Evolutionary conservation across 2,888 invertebrate species (phyloP).

Genomic region (Oegoconia quadripuncta): DNA sequence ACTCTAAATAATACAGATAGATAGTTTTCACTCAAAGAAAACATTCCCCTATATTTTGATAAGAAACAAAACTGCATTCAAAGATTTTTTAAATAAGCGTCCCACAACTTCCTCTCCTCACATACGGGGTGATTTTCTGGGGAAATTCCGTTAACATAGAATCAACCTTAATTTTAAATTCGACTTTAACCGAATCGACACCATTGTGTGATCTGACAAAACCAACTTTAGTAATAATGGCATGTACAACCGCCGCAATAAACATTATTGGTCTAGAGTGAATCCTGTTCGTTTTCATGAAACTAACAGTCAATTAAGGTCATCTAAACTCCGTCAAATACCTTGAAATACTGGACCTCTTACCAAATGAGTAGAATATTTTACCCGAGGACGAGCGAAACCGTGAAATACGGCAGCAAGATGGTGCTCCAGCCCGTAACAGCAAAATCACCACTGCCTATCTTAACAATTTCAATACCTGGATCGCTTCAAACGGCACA

Average conservation of each 20-base stretch:
- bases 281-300: conserved; percentile 13
- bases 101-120: too few species aligned
- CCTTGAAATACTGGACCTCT: conserved; percentile 11
- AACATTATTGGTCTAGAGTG: not conserved
- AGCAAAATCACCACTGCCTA: conserved; percentile 8
- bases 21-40: too few species aligned
- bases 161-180: too few species aligned
- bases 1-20: too few species aligned
- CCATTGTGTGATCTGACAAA: too few species aligned
- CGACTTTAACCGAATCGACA: too few species aligned
- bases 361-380: conserved; percentile 11
- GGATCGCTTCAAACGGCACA: conserved; percentile 8
- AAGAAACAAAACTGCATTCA: too few species aligned
- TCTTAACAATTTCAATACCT: conserved; percentile 10
- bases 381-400: conserved; percentile 14
- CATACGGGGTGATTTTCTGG: too few species aligned
- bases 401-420: conserved; percentile 9
- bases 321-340: conserved; percentile 12
- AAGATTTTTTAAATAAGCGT: too few species aligned
- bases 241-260: not conserved
- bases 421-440: conserved; percentile 9
- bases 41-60: too few species aligned
- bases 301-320: conserved; percentile 11
- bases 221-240: too few species aligned
- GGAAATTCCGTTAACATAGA: too few species aligned